Percentiles rank a stretch among this genome's conserved stretches.
These are phyloP conservation scores for Lycocerus yunnanus DNA, from an alignment of 2,888 invertebrate genomes.

Conservation along the genomic window DNA sequence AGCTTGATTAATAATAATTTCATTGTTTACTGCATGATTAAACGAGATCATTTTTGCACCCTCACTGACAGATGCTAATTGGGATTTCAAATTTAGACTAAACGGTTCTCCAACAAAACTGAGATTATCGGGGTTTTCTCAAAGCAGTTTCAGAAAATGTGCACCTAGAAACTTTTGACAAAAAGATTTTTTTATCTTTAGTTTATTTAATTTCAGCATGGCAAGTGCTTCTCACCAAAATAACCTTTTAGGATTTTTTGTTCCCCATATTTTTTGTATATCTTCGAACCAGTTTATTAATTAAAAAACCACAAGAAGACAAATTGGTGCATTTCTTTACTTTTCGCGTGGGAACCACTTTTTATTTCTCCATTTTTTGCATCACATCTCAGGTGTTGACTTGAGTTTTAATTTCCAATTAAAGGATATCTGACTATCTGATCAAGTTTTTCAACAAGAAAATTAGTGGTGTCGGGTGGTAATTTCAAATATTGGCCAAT, in stretches of 20 bases:
- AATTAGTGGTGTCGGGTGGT: neutral
- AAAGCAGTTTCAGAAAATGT: no score
- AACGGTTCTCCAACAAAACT: no score
- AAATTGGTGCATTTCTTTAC: neutral
- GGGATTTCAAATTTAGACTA: no score
- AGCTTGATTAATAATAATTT: no score
- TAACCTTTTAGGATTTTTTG: neutral
- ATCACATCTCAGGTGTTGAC: neutral
- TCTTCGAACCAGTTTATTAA: neutral
- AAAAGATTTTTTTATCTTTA: neutral
- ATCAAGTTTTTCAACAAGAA: neutral
- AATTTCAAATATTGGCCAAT: neutral
- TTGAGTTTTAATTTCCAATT: neutral
- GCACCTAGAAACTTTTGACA: no score
- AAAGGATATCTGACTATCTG: neutral
- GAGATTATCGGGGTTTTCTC: no score
- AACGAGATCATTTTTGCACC: no score
- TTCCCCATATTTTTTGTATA: neutral
- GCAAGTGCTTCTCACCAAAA: neutral
- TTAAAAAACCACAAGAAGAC: neutral
- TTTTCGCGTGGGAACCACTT: neutral
- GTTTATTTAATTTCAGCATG: neutral
- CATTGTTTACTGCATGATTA: no score
- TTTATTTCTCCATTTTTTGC: neutral
- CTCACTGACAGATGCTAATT: no score